A percentile compares a stretch with the other conserved stretches of the same genome.
Evolutionary conservation across 2,113 vertebrate genomes (phyloP).

Genomic region (Climacteris rufus): DNA sequence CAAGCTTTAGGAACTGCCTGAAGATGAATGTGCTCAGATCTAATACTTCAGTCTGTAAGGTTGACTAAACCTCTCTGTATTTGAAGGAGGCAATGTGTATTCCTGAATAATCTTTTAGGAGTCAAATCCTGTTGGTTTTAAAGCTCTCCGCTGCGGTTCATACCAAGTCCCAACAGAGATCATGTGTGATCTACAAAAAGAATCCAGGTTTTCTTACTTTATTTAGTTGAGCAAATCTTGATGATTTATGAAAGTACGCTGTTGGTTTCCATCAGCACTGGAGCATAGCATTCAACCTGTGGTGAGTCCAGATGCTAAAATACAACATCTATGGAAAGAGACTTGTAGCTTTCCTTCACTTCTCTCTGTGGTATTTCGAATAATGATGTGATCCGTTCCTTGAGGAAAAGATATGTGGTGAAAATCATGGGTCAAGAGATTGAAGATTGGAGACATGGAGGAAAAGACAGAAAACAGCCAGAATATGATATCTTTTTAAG

Average conservation of each 20-base stretch:
- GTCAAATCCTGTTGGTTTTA: not conserved
- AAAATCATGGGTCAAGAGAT: not conserved
- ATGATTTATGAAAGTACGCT: not conserved
- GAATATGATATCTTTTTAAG: not conserved
- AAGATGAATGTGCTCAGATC: not conserved
- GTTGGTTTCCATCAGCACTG: not conserved
- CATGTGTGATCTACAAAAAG: not conserved
- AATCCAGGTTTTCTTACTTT: not conserved
- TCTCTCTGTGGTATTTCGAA: not conserved
- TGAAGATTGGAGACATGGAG: not conserved
- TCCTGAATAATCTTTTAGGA: not conserved
- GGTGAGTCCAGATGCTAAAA: not conserved
- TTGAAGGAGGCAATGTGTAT: not conserved
- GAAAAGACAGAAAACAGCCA: not conserved
- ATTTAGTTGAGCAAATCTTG: not conserved
- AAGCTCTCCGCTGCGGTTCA: not conserved
- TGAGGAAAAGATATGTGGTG: not conserved
- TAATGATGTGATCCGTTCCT: not conserved
- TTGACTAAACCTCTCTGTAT: not conserved
- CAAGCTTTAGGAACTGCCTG: not conserved
- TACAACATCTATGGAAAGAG: not conserved
- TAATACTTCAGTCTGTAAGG: not conserved
- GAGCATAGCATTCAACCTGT: not conserved
- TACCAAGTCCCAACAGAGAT: not conserved
- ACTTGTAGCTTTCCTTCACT: not conserved